Base-by-base conservation (phyloP, 2,113 vertebrate species). In the Scomber scombrus region DNA sequence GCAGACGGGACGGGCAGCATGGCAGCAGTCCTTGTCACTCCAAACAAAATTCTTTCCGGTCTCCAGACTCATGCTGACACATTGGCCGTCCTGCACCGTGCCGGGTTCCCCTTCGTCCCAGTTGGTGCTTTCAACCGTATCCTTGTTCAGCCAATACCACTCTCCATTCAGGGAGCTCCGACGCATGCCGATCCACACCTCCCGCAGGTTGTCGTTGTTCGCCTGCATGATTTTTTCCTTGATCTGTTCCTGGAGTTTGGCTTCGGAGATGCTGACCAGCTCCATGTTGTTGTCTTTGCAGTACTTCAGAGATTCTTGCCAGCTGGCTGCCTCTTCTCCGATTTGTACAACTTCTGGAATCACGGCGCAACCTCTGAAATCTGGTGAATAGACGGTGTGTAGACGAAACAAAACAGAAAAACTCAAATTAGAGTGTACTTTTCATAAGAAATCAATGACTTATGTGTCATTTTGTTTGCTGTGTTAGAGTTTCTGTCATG, bases 181-280 rank as follows among this genome's bases (percentile, higher is more conserved):
- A 0, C 94, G 90, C 85, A 94, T 70, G 49, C 93, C 90, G 16
- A 95, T 90, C 95, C 95, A 95, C 9, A 66, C 79, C 1, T 68
- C 10, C 57, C 3, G 0, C 8, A 16, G 11, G 3, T 0, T 1
- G 2, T 4, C 3, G 0, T 0, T 7, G 1, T 4, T 11, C 5
- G 1, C 2, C 74, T 8, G 14, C 3, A 0, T 1, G 0, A 93
- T 65, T 5, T 18, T 46, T 0, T 0, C 0, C 43, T 9, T 49
- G 47, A 92, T 16, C 0, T 75, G 75, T 1, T 1, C 3, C 29
- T 75, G 78, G 1, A 71, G 5, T 0, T 3, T 11, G 0, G 18
- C 0, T 0, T 2, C 1, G 15, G 71, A 52, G 46, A 94, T 8
- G 71, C 78, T 91, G 68, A 82, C 29, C 63, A 95, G 74, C 1